These are phyloP conservation scores for Apteryx mantelli DNA, from an alignment of 2,113 vertebrate genomes.

Conservation along the genomic window DNA sequence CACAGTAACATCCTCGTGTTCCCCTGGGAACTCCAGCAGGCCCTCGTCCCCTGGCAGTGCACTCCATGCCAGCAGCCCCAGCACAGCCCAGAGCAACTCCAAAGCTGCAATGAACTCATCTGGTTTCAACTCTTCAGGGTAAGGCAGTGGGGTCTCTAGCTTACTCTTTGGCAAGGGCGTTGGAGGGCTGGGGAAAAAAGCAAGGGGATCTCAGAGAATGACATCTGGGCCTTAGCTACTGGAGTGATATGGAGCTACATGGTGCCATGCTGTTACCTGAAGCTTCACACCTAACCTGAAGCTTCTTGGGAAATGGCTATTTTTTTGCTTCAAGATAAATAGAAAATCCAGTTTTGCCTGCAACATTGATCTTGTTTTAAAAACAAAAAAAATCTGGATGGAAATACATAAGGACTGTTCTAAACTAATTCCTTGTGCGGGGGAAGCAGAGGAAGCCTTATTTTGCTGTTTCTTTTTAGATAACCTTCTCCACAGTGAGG, in stretches of 20 bases:
- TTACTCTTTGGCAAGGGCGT: neutral
- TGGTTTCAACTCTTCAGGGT: slow-evolving; percentile 83
- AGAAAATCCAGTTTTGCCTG: neutral
- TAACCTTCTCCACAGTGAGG: neutral
- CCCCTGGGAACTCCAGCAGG: slow-evolving; percentile 81
- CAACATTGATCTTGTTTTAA: neutral
- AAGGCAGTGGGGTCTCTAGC: neutral
- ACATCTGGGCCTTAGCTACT: accelerated
- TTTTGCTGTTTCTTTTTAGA: neutral
- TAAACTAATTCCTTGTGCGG: neutral
- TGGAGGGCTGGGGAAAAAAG: accelerated
- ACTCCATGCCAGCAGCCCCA: slow-evolving; percentile 78
- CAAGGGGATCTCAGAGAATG: neutral
- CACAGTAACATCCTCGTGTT: slow-evolving; percentile 82
- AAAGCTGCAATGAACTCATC: slow-evolving; percentile 78
- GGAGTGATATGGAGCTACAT: accelerated
- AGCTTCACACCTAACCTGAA: neutral
- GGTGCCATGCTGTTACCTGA: neutral
- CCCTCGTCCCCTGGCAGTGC: slow-evolving; percentile 78
- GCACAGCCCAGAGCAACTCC: slow-evolving; percentile 77
- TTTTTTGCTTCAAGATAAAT: neutral
- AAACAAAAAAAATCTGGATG: neutral
- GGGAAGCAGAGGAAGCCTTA: neutral
- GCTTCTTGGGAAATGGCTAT: neutral
- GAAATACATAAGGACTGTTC: neutral